Evolutionary conservation across 1,140 invertebrate genomes (phyloP), one percentile per base, ranked within the genome.

Genomic region (Ooceraea biroi): DNA sequence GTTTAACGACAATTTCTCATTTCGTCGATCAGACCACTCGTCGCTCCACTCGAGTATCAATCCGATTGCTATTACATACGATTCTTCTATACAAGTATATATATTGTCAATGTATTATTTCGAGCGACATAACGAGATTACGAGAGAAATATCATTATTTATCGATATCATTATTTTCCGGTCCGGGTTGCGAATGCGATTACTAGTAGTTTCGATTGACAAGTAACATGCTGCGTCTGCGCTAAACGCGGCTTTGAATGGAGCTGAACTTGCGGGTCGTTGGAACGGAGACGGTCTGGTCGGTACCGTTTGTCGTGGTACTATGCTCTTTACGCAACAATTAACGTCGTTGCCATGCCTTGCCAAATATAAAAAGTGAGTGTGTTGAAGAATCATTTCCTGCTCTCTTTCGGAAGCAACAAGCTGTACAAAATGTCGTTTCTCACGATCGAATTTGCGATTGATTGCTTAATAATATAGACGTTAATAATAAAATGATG

Each of bases 281-380:
- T 87, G 91, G 76, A 86, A 89, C 85, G 84, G 88, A 91, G 85
- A 91, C 91, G 93, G 92, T 94, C 58, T 77, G 74, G 84, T 82
- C 82, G 84, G 82, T 68, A 90, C 76, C 85, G 83, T 90, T 85
- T 82, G 84, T 65, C 77, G 87, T n/a, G 84, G 73, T 88, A 91
- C 88, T 71, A 94, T 94, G 94, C 87, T 94, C 57, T 94, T 94
- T 91, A 91, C 92, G 36, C 93, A 94, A 84, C 94, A 94, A 77
- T 91, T 94, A 69, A 89, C 89, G 57, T 89, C 88, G 8, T 87
- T 94, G 41, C 94, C 94, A 88, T 94, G 94, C 68, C 92, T 94
- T 52, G 88, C 92, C 65, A 94, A 93, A 83, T 93, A 92, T 76
- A 93, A 93, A 86, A 94, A 94, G 94, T 94, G 85, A 48, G 91